Base-by-base conservation (phyloP, 1,140 invertebrate species). In the Cepaea nemoralis region DNA sequence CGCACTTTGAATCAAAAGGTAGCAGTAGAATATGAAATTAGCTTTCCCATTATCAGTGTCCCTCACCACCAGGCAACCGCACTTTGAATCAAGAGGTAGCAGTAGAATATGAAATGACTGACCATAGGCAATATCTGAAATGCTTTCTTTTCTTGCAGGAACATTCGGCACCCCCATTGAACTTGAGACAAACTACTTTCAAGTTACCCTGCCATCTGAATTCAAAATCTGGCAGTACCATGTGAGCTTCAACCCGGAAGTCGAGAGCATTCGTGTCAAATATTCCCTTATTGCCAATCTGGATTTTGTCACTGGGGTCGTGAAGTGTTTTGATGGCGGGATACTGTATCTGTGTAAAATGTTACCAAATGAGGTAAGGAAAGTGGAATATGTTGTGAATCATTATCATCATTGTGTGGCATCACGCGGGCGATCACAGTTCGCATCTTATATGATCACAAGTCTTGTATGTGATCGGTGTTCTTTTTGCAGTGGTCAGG, bases 301-400 rank as follows among this genome's bases (percentile, higher is more conserved):
- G 24, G 35, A 45, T 31, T 24, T 75, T 5, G 35, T 66, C 10
- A 48, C 40, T 42, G 80, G 80, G 1, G 31, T 50, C 6, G 71
- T 67, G 10, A 59, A 69, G 27, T 45, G 33, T 22, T 81, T 81
- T 81, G 80, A 81, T 81, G 80, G 80, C n/a, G 71, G 71, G 16
- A 81, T 81, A 31, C 35, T 81, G 37, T 81, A 75, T 31, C 24
- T 81, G 5, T 27, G 5, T 39, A 63, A 33, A 48, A 19, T 42
- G 1, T 35, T 81, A 45, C 70, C 70, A 12, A 67, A 81, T 19
- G 73, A 81, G 35, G 80, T 81, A 67, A 35, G 69, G n/a, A n/a
- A n/a, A n/a, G n/a, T n/a, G n/a, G n/a, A n/a, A n/a, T n/a, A n/a
- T n/a, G n/a, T 66, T n/a, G 16, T 24, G n/a, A n/a, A n/a, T n/a